These are phyloP conservation scores for Teleogryllus oceanicus DNA, from an alignment of 2,888 invertebrate species.

Conservation along the genomic window DNA sequence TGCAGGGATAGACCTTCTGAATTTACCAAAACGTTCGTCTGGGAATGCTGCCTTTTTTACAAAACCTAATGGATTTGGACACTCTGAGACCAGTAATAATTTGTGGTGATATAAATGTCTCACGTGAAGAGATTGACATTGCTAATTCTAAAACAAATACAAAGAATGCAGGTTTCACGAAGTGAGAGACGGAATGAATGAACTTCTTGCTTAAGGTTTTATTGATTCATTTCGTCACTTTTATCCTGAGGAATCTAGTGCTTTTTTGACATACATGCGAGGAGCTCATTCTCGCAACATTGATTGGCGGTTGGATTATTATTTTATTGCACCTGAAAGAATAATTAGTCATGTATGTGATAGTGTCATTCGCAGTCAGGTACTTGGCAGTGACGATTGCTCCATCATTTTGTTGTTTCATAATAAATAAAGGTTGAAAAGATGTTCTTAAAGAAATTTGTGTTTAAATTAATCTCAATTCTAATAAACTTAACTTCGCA, in stretches of 20 bases:
- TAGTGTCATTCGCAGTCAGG: slow-evolving; percentile 72
- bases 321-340: slow-evolving; percentile 73
- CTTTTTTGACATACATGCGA: slow-evolving; percentile 91
- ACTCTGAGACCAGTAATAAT: slow-evolving; percentile 88
- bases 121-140: slow-evolving; percentile 81
- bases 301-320: slow-evolving; percentile 98
- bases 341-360: slow-evolving; percentile 77
- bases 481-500: no score
- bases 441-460: no score
- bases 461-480: no score
- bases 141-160: slow-evolving; percentile 90
- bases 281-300: slow-evolving; percentile 85
- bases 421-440: slow-evolving; percentile 27
- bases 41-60: slow-evolving; percentile 83
- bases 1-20: slow-evolving; percentile 82
- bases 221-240: slow-evolving; percentile 83
- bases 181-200: slow-evolving; percentile 87
- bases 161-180: slow-evolving; percentile 92
- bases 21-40: slow-evolving; percentile 78
- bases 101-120: slow-evolving; percentile 96
- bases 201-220: slow-evolving; percentile 75
- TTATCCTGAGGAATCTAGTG: slow-evolving; percentile 76
- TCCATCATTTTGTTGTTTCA: slow-evolving; percentile 73
- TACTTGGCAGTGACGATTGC: slow-evolving; percentile 95
- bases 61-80: slow-evolving; percentile 76